A percentile compares a stretch with the other conserved stretches of the same genome.
These are phyloP conservation scores for Pollachius pollachius DNA, from an alignment of 2,113 vertebrate species.

Conservation along the genomic window DNA sequence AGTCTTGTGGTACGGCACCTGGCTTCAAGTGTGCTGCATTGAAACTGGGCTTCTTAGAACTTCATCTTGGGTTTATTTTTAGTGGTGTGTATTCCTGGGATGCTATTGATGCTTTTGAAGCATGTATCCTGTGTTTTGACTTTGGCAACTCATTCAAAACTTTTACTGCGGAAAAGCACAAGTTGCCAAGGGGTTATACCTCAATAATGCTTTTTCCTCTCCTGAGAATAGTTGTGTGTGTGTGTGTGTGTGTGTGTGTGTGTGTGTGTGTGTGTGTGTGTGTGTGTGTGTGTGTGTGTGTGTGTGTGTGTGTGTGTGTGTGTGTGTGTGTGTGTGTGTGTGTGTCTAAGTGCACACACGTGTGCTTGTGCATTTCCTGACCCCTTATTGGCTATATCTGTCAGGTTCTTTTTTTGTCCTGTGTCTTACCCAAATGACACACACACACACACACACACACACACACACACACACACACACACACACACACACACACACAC, in stretches of 20 bases:
- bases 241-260: slow-evolving; percentile 6
- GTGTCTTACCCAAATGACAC: slow-evolving; percentile 61
- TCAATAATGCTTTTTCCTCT: too few relatives aligned
- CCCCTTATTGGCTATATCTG: slow-evolving; percentile 55
- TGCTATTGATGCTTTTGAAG: too few relatives aligned
- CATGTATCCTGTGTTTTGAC: too few relatives aligned
- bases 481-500: background rate
- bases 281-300: background rate
- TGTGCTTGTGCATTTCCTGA: slow-evolving; percentile 28
- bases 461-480: slow-evolving; percentile 28
- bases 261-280: background rate
- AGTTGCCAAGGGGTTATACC: too few relatives aligned
- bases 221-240: slow-evolving; percentile 11
- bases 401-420: slow-evolving; percentile 56
- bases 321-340: slow-evolving; percentile 8
- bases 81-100: too few relatives aligned
- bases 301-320: background rate
- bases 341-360: background rate
- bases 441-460: slow-evolving; percentile 54
- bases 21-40: too few relatives aligned
- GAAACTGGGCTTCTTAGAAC: background rate
- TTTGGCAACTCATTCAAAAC: too few relatives aligned
- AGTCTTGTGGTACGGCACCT: too few relatives aligned
- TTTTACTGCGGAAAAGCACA: too few relatives aligned
- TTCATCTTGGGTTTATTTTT: background rate